Percentiles rank a stretch among this genome's conserved stretches.
Conservation (phyloP, 2,888 invertebrate species). For the Lampropteryx suffumata region DNA sequence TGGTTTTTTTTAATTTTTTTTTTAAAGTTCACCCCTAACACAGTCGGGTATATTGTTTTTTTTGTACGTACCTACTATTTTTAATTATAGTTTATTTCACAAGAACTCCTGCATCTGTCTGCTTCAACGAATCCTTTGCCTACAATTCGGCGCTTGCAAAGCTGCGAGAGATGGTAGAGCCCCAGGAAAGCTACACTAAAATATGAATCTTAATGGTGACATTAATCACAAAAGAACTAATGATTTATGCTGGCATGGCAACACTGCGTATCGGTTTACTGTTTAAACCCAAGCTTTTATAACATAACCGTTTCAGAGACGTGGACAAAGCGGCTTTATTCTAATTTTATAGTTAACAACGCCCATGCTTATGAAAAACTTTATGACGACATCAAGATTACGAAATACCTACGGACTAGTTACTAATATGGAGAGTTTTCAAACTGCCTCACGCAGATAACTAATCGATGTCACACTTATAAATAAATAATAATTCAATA, state of each 20-base stretch:
- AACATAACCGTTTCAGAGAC: conserved; percentile 44
- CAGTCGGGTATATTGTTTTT: no score
- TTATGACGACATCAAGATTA: conserved; percentile 32
- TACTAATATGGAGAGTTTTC: no score
- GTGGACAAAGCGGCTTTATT: conserved; percentile 60
- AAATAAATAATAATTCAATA: no score
- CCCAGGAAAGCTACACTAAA: conserved; percentile 61
- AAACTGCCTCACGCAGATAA: no score
- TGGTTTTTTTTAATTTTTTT: no score
- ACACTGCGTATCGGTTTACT: conserved; percentile 57
- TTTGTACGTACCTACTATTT: no score
- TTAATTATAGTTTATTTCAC: no score
- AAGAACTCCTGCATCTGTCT: no score
- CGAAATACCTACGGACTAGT: conserved; percentile 15
- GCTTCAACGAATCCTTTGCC: no score
- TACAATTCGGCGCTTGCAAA: no score
- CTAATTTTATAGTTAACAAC: conserved; percentile 55
- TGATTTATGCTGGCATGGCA: conserved; percentile 69
- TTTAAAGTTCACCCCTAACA: no score
- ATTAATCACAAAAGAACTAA: conserved; percentile 76
- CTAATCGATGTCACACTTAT: no score
- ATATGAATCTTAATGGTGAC: conserved; percentile 79
- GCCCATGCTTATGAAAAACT: conserved; percentile 41
- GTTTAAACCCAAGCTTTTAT: conserved; percentile 51
- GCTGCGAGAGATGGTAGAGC: conserved; percentile 3